Evolutionary conservation across 1,140 invertebrate species (phyloP).

Genomic region (Saccostrea glomerata): DNA sequence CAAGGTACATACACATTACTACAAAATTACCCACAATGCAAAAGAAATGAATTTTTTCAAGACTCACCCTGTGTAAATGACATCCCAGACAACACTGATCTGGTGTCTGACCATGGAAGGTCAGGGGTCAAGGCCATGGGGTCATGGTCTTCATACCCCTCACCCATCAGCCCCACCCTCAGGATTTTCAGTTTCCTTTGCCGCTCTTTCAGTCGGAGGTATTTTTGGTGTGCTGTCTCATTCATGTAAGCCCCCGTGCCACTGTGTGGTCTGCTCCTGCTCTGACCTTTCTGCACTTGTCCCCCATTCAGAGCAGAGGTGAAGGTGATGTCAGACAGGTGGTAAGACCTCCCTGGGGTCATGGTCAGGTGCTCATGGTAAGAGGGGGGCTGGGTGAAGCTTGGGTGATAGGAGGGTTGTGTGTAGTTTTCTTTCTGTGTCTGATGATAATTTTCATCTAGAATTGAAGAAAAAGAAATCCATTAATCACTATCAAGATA

Average conservation of each 20-base stretch:
- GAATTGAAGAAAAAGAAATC: neutral
- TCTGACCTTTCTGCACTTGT: neutral
- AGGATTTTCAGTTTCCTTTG: constrained; percentile 64
- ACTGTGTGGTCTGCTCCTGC: constrained; percentile 28
- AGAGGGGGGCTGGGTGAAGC: constrained; percentile 23
- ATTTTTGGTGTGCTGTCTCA: constrained; percentile 67
- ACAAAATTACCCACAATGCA: neutral
- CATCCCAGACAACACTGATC: constrained; percentile 66
- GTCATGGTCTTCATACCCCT: constrained; percentile 45
- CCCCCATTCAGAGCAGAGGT: constrained; percentile 51
- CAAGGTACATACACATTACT: too few relatives aligned
- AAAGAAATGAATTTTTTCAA: neutral
- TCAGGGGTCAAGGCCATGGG: constrained; percentile 55
- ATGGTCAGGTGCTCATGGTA: constrained; percentile 25
- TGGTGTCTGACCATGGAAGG: constrained; percentile 62
- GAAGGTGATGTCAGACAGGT: constrained; percentile 53
- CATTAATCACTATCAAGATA: neutral
- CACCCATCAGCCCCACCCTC: constrained; percentile 53
- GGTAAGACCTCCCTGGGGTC: constrained; percentile 48
- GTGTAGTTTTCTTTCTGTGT: constrained; percentile 27
- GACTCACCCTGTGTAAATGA: constrained; percentile 68
- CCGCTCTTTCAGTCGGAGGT: constrained; percentile 68
- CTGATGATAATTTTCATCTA: constrained; percentile 3
- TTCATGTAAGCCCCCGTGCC: constrained; percentile 46
- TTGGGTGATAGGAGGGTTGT: constrained; percentile 24